Evolutionary conservation across 2,797 vertebrate genomes (phyloP).

Genomic region (Gallinago solitaria): DNA sequence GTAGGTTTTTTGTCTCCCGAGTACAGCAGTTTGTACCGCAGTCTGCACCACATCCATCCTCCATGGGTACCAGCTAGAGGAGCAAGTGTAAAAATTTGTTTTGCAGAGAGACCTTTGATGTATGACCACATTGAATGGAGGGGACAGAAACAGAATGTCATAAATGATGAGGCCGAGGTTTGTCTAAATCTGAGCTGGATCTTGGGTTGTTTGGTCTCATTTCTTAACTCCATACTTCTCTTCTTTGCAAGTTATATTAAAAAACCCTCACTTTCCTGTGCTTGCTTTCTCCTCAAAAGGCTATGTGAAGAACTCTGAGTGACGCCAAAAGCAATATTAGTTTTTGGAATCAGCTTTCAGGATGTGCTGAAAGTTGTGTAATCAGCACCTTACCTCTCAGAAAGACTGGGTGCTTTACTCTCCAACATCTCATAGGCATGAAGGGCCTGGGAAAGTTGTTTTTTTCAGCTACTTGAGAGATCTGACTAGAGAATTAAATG

Average conservation of each 20-base stretch:
- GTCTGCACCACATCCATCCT: not conserved
- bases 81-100: not conserved
- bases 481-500: not conserved
- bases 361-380: slow-evolving; percentile 54
- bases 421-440: not conserved
- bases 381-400: slow-evolving; percentile 50
- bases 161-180: not conserved
- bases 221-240: not conserved
- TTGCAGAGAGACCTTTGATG: not conserved
- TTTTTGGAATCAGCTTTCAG: slow-evolving; percentile 60
- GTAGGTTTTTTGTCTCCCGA: not conserved
- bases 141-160: not conserved
- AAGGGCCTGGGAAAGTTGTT: slow-evolving; percentile 43
- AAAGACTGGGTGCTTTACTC: slow-evolving; percentile 35
- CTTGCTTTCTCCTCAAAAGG: slow-evolving; percentile 30
- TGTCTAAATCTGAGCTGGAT: not conserved
- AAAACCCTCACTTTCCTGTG: not conserved
- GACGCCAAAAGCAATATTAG: slow-evolving; percentile 65
- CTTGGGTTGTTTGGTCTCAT: not conserved
- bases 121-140: not conserved
- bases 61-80: not conserved
- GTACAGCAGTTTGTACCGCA: not conserved
- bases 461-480: not conserved
- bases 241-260: not conserved
- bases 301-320: not conserved